Percentiles rank a stretch among this genome's conserved stretches.
Conservation (phyloP, 2,888 invertebrate genomes). For the Apodemia zela region DNA sequence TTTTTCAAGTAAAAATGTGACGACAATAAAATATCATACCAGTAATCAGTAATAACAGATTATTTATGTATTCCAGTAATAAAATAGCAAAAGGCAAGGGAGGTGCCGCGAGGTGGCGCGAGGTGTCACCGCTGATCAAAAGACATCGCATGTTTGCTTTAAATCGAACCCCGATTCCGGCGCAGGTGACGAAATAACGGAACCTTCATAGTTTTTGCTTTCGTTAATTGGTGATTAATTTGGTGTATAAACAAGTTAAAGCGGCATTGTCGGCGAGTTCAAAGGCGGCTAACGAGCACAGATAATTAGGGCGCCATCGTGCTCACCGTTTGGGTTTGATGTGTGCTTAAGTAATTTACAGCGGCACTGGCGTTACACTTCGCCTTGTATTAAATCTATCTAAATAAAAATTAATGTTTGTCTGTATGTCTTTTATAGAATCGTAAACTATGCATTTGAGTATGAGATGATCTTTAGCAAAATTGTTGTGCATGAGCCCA, state of each 20-base stretch:
- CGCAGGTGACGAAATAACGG: conserved; percentile 13
- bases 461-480: too few relatives aligned
- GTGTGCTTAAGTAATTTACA: not conserved
- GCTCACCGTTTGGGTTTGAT: not conserved
- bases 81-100: not conserved
- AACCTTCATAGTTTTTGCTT: conserved; percentile 7
- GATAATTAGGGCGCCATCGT: conserved; percentile 12
- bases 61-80: too few relatives aligned
- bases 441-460: too few relatives aligned
- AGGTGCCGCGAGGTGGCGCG: not conserved
- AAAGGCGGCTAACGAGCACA: conserved; percentile 7
- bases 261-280: conserved; percentile 13
- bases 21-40: too few relatives aligned
- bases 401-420: too few relatives aligned
- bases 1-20: too few relatives aligned
- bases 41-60: too few relatives aligned
- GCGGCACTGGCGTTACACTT: not conserved
- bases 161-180: not conserved
- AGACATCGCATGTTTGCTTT: not conserved
- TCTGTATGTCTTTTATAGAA: too few relatives aligned
- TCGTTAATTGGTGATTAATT: conserved; percentile 14
- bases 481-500: too few relatives aligned
- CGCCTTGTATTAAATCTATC: too few relatives aligned
- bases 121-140: not conserved
- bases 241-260: conserved; percentile 3